Evolutionary conservation across 2,888 invertebrate genomes (phyloP).

Genomic region (Sarcophaga carnaria): DNA sequence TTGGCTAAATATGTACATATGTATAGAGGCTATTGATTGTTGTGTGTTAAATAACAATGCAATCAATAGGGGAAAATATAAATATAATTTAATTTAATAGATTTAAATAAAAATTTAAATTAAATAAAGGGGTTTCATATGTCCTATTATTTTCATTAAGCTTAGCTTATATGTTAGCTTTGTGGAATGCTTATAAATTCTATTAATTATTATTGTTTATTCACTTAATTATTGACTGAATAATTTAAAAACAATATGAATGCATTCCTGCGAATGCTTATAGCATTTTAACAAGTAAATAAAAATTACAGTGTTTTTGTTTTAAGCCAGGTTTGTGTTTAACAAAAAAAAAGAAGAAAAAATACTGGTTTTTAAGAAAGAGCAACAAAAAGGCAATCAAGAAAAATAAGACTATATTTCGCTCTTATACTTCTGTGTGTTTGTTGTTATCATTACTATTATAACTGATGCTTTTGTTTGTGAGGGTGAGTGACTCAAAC

Average conservation of each 20-base stretch:
- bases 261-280: not conserved
- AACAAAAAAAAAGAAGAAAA: not conserved
- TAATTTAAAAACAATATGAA: not conserved
- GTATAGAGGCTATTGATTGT: not conserved
- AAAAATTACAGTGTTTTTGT: not conserved
- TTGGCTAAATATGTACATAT: not conserved
- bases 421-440: not conserved
- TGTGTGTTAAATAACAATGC: too few relatives aligned
- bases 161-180: too few relatives aligned
- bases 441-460: not conserved
- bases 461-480: constrained; percentile 10
- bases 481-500: constrained; percentile 54
- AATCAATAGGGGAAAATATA: too few relatives aligned
- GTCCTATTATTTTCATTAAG: too few relatives aligned
- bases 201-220: too few relatives aligned
- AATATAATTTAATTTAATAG: too few relatives aligned
- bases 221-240: not conserved
- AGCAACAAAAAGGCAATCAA: not conserved
- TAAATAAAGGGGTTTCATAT: too few relatives aligned
- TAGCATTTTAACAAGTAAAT: not conserved
- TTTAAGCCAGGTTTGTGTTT: constrained; percentile 53
- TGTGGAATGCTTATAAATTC: too few relatives aligned
- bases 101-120: too few relatives aligned
- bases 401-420: not conserved
- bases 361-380: constrained; percentile 59